Conservation (phyloP, 2,113 vertebrate species). For the Rhabdomys dilectus region DNA sequence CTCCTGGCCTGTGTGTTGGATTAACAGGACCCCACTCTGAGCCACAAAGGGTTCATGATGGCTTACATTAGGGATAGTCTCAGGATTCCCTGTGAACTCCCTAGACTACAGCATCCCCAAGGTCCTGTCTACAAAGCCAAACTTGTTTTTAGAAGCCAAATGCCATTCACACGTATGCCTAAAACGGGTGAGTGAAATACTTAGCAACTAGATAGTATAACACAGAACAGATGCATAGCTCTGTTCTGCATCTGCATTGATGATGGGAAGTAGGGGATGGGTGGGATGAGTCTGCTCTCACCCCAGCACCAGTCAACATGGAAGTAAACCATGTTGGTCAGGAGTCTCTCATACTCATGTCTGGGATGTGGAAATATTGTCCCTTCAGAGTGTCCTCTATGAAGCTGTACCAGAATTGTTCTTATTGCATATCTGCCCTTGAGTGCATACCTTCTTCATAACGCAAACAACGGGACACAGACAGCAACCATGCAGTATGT, state of each 20-base stretch:
- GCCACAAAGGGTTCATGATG: not conserved
- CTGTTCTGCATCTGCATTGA: too few relatives aligned
- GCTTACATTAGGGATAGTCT: not conserved
- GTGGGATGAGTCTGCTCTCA: not conserved
- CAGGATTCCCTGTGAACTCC: not conserved
- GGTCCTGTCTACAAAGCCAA: not conserved
- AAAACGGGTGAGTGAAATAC: not conserved
- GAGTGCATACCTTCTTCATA: not conserved
- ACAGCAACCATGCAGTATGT: rapidly evolving
- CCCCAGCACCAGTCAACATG: not conserved
- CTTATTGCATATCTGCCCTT: not conserved
- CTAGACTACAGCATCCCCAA: rapidly evolving
- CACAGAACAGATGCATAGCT: not conserved
- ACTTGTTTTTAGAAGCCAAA: not conserved
- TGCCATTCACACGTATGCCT: not conserved
- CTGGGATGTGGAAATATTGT: not conserved
- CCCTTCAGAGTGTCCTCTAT: rapidly evolving
- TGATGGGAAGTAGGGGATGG: not conserved
- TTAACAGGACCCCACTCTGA: not conserved
- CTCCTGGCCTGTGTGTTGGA: not conserved
- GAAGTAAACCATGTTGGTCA: not conserved
- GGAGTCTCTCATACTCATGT: not conserved
- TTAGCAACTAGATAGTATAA: not conserved
- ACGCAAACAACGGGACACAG: not conserved
- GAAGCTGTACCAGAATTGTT: not conserved